phyloP scores from a whole-genome alignment of 2,888 invertebrate genomes.

The Tinea trinotella region DNA sequence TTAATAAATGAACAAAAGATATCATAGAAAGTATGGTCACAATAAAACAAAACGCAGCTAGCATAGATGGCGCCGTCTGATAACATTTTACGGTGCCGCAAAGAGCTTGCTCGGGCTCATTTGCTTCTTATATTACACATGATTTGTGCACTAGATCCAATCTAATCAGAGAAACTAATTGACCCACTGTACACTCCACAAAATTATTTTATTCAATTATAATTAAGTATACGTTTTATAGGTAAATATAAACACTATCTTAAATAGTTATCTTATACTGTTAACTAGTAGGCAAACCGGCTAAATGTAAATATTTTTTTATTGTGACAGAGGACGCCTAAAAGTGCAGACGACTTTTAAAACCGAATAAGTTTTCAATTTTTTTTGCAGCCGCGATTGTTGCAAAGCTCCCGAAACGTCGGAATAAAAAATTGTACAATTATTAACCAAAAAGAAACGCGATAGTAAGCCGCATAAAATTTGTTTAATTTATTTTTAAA shows the following conservation, averaged over 20 bases:
- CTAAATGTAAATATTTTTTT: too few species aligned
- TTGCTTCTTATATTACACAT: neutral
- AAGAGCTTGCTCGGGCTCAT: slow-evolving; percentile 9
- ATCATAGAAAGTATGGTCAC: neutral
- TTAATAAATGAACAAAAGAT: too few species aligned
- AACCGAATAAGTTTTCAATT: too few species aligned
- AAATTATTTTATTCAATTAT: slow-evolving; percentile 9
- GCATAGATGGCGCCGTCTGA: slow-evolving; percentile 14
- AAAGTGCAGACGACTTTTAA: too few species aligned
- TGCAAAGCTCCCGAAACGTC: too few species aligned
- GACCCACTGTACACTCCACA: slow-evolving; percentile 3
- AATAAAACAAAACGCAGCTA: slow-evolving; percentile 8
- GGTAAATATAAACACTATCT: neutral
- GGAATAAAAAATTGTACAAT: too few species aligned
- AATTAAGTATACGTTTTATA: neutral
- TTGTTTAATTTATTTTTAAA: too few species aligned
- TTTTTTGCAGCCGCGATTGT: too few species aligned
- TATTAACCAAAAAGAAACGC: too few species aligned
- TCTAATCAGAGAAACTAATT: slow-evolving; percentile 17
- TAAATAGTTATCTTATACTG: neutral
- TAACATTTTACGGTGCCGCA: slow-evolving; percentile 12
- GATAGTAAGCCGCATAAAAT: too few species aligned
- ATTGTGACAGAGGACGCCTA: too few species aligned
- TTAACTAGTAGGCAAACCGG: too few species aligned
- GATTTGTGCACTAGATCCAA: slow-evolving; percentile 16